A percentile compares a stretch with the other conserved stretches of the same genome.
phyloP scores from a whole-genome alignment of 1,140 invertebrate genomes.

The Adelges cooleyi region DNA sequence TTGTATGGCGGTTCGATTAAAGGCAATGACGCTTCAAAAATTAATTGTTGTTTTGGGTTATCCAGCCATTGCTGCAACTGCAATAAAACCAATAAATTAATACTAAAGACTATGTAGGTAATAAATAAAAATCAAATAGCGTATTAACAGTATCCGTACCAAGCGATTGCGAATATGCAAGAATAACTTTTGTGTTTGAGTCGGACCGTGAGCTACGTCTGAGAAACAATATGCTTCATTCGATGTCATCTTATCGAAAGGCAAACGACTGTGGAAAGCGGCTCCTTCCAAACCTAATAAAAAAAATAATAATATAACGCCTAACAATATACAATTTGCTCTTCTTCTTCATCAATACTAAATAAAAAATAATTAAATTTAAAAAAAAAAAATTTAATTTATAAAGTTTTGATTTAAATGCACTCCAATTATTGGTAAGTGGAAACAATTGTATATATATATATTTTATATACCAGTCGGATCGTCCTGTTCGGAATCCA shows the following conservation, averaged over 20 bases:
- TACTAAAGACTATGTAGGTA: neutral
- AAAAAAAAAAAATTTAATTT: too few species aligned
- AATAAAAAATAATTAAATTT: too few species aligned
- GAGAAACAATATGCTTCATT: constrained; percentile 87
- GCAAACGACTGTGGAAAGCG: constrained; percentile 83
- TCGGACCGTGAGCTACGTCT: constrained; percentile 68
- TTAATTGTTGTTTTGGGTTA: constrained; percentile 86
- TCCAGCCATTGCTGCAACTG: constrained; percentile 92
- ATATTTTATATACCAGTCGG: constrained; percentile 53
- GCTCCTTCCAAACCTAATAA: constrained; percentile 68
- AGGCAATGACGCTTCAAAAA: constrained; percentile 65
- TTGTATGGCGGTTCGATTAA: constrained; percentile 85
- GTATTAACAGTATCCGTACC: constrained; percentile 39
- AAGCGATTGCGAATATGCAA: constrained; percentile 85
- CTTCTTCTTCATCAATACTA: too few species aligned
- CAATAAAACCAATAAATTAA: neutral
- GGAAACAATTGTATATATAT: too few species aligned
- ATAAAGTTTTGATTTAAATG: too few species aligned
- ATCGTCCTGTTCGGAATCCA: constrained; percentile 42
- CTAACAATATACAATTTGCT: too few species aligned
- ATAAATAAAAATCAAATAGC: neutral
- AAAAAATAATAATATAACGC: neutral
- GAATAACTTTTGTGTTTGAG: constrained; percentile 80
- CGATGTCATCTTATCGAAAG: constrained; percentile 89
- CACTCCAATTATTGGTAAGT: too few species aligned